These are phyloP conservation scores for Pachypeltis micranthus DNA, from an alignment of 1,140 invertebrate genomes.

Conservation along the genomic window DNA sequence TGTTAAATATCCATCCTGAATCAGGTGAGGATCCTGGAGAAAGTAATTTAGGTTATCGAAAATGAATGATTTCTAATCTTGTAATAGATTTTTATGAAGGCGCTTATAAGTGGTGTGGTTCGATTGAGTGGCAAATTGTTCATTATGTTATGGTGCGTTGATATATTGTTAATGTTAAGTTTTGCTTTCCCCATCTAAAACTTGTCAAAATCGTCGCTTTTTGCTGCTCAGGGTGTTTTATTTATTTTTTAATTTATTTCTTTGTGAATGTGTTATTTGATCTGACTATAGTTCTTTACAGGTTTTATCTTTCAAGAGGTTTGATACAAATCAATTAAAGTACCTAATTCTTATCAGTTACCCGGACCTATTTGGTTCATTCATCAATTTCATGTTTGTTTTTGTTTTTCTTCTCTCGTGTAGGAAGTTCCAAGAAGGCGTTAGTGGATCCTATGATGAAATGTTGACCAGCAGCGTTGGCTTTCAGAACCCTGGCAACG, in stretches of 20 bases:
- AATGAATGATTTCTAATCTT: neutral
- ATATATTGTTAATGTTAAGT: neutral
- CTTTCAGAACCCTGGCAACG: conserved; percentile 82
- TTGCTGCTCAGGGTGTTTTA: neutral
- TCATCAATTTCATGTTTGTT: no score
- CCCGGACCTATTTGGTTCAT: no score
- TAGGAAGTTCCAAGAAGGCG: conserved; percentile 65
- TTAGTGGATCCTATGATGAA: conserved; percentile 68
- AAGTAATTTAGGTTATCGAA: neutral
- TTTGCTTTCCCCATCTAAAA: neutral
- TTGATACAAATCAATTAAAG: neutral
- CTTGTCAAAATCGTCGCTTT: neutral
- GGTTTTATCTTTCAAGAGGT: neutral
- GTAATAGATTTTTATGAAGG: neutral
- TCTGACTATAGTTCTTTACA: neutral
- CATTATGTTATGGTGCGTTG: neutral
- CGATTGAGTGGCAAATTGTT: neutral
- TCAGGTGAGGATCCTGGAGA: neutral
- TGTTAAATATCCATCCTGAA: neutral
- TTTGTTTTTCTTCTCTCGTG: neutral
- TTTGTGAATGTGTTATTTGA: neutral
- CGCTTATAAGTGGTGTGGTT: neutral
- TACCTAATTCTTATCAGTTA: neutral
- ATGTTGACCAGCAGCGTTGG: conserved; percentile 70
- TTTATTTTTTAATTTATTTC: neutral